Base-by-base conservation (phyloP, 2,888 invertebrate species). In the Chrysodeixis includens region DNA sequence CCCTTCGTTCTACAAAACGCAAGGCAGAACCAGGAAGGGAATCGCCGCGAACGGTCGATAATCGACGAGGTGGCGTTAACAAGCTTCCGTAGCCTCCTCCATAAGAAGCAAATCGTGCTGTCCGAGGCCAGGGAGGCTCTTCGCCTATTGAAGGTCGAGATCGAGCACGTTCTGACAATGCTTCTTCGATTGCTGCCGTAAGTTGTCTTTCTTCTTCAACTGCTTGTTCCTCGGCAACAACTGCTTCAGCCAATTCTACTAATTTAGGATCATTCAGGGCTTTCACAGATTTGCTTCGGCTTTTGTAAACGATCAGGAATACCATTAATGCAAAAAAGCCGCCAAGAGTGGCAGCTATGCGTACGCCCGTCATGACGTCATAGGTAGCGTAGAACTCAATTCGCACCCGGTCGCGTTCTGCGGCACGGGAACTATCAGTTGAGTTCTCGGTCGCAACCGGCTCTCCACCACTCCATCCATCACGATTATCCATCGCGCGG, bases 251-350 rank as follows among this genome's bases (percentile, higher is more conserved):
- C 57, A 97, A 96, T 56, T 97, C 97, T 26, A 97, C 97, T 88
- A 98, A 94, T 88, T 97, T 97, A 40, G 98, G 98, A 91, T 98
- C 97, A 88, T 97, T 97, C 71, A 97, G 89, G 58, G 97, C 97
- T 86, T 97, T 97, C 69, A 97, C 96, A 70, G 97, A 96, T 95
- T 97, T 97, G 87, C 97, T 97, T 82, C 97, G 97, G 92, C 98
- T 98, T 93, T 99, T 99, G 95, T 98, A 98, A 75, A 98, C 96
- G 83, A 99, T 97, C 87, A 98, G 96, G 89, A 98, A 97, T 56
- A 98, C 98, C 97, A 98, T 98, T 85, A 98, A 96, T 74, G 97
- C 97, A 93, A 98, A 98, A 93, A 98, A 98, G 83, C 98, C 98
- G 84, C 98, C 98, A 60, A 99, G 95, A 3, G 98, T 98, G 81